Conservation (phyloP, 2,797 vertebrate genomes). For the Salmo trutta region DNA sequence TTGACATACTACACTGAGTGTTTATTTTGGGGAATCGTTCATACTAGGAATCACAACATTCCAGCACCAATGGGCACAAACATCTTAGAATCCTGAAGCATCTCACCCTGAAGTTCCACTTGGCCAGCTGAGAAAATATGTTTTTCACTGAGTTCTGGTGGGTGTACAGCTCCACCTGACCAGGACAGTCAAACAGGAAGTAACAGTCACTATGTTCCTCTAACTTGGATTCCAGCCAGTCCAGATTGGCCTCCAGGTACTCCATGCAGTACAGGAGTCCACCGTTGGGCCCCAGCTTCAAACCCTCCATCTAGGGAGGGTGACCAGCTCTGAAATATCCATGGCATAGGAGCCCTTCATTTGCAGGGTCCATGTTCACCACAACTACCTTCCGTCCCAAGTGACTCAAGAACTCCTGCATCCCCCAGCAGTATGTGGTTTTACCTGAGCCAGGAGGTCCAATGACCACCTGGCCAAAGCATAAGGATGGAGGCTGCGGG, state of each 20-base stretch:
- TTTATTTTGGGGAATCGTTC: background rate
- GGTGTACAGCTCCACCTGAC: constrained; percentile 97
- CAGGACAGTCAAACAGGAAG: constrained; percentile 92
- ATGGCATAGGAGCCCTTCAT: constrained; percentile 85
- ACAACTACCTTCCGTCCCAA: constrained; percentile 88
- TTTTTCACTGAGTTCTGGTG: constrained; percentile 87
- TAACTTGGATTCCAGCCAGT: constrained; percentile 89
- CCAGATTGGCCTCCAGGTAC: constrained; percentile 89
- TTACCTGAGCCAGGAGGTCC: constrained; percentile 96
- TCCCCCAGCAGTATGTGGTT: constrained; percentile 90
- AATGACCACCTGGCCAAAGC: constrained; percentile 95
- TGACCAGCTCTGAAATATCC: constrained; percentile 87
- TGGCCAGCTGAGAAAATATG: constrained; percentile 83
- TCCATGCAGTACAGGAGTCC: constrained; percentile 97
- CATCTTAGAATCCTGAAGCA: background rate
- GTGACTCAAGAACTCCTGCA: constrained; percentile 84
- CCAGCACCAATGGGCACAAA: background rate
- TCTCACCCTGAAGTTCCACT: constrained; percentile 92
- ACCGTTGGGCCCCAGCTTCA: constrained; percentile 93
- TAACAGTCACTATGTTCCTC: constrained; percentile 77
- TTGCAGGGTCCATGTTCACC: constrained; percentile 96
- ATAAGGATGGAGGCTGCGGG: constrained; percentile 35
- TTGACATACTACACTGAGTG: background rate
- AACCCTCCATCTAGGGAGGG: constrained; percentile 81
- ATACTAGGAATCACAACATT: background rate